Conservation (phyloP, 2,888 invertebrate species). For the Anagyrus pseudococci region DNA sequence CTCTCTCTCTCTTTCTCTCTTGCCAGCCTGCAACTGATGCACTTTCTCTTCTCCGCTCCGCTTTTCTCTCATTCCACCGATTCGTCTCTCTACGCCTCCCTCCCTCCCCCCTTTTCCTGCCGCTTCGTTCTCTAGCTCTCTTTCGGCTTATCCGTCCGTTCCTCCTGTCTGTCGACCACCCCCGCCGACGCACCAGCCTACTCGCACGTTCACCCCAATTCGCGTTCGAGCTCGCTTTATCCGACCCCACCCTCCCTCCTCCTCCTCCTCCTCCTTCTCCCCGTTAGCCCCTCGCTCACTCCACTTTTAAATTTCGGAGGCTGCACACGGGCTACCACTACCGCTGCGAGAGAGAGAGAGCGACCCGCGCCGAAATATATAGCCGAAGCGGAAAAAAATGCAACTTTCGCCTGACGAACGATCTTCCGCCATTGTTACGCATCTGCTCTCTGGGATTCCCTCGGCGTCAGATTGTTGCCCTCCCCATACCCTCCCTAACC, state of each 20-base stretch:
- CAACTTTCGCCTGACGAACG: slow-evolving; percentile 32
- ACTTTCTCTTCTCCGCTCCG: too few species aligned
- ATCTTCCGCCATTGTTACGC: slow-evolving; percentile 29
- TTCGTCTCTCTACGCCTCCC: slow-evolving; percentile 12
- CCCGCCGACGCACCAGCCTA: too few species aligned
- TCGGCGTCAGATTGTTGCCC: slow-evolving; percentile 17
- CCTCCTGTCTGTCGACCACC: slow-evolving; percentile 24
- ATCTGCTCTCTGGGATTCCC: slow-evolving; percentile 19
- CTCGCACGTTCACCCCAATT: slow-evolving; percentile 31
- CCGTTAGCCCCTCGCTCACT: slow-evolving; percentile 44
- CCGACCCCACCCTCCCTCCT: slow-evolving; percentile 43
- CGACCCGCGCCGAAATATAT: slow-evolving; percentile 41
- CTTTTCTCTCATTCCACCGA: too few species aligned
- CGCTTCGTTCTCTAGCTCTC: slow-evolving; percentile 2
- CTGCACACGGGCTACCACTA: slow-evolving; percentile 36
- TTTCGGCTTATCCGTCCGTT: slow-evolving; percentile 23
- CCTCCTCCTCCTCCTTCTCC: slow-evolving; percentile 39
- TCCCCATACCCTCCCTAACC: slow-evolving; percentile 21
- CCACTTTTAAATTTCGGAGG: slow-evolving; percentile 38
- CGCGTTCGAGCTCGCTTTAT: slow-evolving; percentile 39
- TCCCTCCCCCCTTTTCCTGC: slow-evolving; percentile 34
- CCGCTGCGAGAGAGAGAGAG: not conserved
- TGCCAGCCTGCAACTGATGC: not conserved
- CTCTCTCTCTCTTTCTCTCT: slow-evolving; percentile 1
- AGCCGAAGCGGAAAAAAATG: slow-evolving; percentile 32